Evolutionary conservation across 2,888 invertebrate species (phyloP), one percentile per base, ranked within the genome.

Genomic region (Andrena hattorfiana): DNA sequence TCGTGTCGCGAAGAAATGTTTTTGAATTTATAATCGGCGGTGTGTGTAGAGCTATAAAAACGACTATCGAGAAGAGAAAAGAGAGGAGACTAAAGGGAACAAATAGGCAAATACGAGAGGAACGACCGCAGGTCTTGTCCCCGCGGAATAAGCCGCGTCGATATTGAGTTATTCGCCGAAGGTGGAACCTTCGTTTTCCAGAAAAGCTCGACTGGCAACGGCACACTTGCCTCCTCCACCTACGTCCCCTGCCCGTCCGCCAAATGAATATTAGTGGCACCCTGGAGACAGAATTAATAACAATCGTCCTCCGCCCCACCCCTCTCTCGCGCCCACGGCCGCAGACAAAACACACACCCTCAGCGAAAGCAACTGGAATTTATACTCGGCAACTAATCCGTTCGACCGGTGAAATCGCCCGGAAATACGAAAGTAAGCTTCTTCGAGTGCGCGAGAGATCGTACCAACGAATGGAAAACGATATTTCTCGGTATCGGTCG

Each of bases 221-320:
- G 48, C 76, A 62, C 79, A 54, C 72, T 73, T 72, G 81, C 77
- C 77, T 85, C 77, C 74, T 85, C 82, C 77, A 69, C 85, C 77
- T 79, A 84, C 86, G 87, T 84, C 82, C 86, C 86, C 80, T 80
- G 85, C 80, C 68, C 85, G 85, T 87, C 80, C 84, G 75, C 89
- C 91, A 93, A 93, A 93, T 93, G 93, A 93, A 93, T 93, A 93
- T 93, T 91, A 93, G 93, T 93, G 90, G 90, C 79, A 89, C 93
- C 92, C 93, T 84, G 81, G 93, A 90, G 93, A 91, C 91, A 87
- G 86, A 92, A 93, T 93, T 93, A 93, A 93, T 92, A 92, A 91
- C 90, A 89, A 91, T 91, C 89, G 89, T 84, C 86, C 84, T 84
- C 82, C 71, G 26, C 32, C 70, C 77, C 64, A 13, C 69, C 28